Evolutionary conservation across 2,113 vertebrate species (phyloP).

Genomic region (Panthera tigris): DNA sequence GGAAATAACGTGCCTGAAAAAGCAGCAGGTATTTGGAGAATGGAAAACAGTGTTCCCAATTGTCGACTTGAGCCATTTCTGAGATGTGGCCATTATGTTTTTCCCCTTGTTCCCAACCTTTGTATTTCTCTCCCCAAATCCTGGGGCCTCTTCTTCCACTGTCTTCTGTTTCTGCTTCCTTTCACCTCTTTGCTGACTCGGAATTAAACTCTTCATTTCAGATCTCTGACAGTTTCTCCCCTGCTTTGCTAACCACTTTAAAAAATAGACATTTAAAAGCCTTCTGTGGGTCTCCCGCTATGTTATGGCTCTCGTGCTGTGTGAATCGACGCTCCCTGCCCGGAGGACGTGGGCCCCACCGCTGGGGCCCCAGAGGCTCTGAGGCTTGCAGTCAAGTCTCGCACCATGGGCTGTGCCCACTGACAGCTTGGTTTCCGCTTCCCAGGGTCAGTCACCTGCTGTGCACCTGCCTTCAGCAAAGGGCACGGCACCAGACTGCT

Average conservation of each 20-base stretch:
- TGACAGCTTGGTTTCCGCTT: conserved; percentile 36
- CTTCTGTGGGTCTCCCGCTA: conserved; percentile 55
- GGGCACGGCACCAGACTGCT: conserved; percentile 1
- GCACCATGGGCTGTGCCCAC: not conserved
- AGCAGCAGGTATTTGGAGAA: not conserved
- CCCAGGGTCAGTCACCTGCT: conserved; percentile 11
- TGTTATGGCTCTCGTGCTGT: conserved; percentile 56
- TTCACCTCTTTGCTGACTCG: conserved; percentile 48
- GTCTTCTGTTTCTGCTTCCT: conserved; percentile 14
- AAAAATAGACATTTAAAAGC: conserved; percentile 69
- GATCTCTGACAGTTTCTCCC: conserved; percentile 60
- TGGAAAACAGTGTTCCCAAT: not conserved
- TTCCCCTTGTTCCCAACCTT: not conserved
- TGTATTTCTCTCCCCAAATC: conserved; percentile 35
- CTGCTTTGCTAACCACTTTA: conserved; percentile 69
- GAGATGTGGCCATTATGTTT: not conserved
- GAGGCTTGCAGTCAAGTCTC: not conserved
- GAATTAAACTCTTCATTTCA: conserved; percentile 26
- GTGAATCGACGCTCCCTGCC: conserved; percentile 46
- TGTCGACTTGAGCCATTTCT: not conserved
- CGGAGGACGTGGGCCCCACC: not conserved
- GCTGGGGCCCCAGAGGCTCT: not conserved
- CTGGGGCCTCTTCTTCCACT: not conserved
- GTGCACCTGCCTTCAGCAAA: conserved; percentile 33
- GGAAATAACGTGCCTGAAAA: not conserved